Base-by-base conservation (phyloP, 2,888 invertebrate species). In the Tridacna crocea region DNA sequence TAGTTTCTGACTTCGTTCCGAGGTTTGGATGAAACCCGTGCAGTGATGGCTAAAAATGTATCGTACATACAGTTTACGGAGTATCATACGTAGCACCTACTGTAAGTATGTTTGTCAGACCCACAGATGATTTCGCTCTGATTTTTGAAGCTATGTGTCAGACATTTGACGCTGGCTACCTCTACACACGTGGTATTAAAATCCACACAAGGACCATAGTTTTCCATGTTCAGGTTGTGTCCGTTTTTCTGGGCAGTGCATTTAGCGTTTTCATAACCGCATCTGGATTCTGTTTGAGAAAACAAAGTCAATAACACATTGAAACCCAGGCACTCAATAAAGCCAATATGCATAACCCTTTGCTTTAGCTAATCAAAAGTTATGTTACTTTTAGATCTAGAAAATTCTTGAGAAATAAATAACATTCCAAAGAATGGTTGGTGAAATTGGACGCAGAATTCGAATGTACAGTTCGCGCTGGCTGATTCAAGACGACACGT, bases 211-310 rank as follows among this genome's bases (percentile, higher is more conserved):
- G 61, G 74, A 2, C 75, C 75, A 19, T 36, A 22, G 47, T 58
- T 81, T 6, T 46, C 63, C 19, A 72, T 51, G 19, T 11, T 19
- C 2, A 81, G 47, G 2, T 3, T n/a, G 19, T 74, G 68, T 0
- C 81, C 81, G 24, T 26, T 51, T 36, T 77, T 17, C 10, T 15
- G 8, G 22, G 81, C 77, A 19, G 48, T 46, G 61, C 81, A 81
- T 36, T 22, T 13, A 24, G 81, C 81, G 12, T 81, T 81, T 26
- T 55, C 51, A 55, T 51, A 81, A 24, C 75, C 81, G 46, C 81
- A 81, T 13, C 60, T n/a, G 10, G 74, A 46, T 26, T 72, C 81
- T 81, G 74, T 27, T 72, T 66, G 19, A 68, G n/a, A 36, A 66
- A 47, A 48, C 2, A 47, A n/a, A 24, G 11, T n/a, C n/a, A n/a